Percentiles rank a stretch among this genome's conserved stretches.
Evolutionary conservation across 1,140 invertebrate genomes (phyloP).

Genomic region (Apis mellifera): DNA sequence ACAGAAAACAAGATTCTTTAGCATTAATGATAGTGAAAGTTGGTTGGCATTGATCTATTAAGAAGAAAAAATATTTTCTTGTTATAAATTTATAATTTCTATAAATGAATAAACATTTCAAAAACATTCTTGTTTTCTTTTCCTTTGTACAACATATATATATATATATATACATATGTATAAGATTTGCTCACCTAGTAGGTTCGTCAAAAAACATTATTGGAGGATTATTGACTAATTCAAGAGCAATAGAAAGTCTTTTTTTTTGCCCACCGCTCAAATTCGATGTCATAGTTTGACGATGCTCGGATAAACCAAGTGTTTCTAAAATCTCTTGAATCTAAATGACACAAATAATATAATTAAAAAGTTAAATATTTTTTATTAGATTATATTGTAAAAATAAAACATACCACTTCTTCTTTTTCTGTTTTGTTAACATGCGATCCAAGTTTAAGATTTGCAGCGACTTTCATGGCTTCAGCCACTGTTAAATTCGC

Average conservation of each 20-base stretch:
- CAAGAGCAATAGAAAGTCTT: conserved; percentile 96
- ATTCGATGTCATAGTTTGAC: conserved; percentile 93
- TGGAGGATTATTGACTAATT: conserved; percentile 97
- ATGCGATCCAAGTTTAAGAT: conserved; percentile 91
- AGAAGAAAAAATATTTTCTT: neutral
- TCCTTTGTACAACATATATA: neutral
- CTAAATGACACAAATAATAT: conserved; percentile 79
- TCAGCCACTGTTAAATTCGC: conserved; percentile 96
- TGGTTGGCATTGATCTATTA: neutral
- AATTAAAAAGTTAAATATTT: neutral
- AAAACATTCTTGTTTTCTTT: neutral
- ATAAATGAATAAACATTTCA: neutral
- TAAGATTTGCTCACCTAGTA: conserved; percentile 84
- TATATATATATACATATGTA: too few species aligned
- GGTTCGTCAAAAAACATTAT: conserved; percentile 99
- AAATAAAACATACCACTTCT: conserved; percentile 87
- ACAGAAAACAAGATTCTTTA: conserved; percentile 31
- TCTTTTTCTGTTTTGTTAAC: conserved; percentile 87
- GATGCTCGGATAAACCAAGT: conserved; percentile 92
- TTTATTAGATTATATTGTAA: too few species aligned
- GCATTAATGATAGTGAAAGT: conserved; percentile 43
- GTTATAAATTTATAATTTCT: too few species aligned
- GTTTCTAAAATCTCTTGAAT: conserved; percentile 96
- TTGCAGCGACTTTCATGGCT: conserved; percentile 95
- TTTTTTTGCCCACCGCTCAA: conserved; percentile 98